A percentile compares a stretch with the other conserved stretches of the same genome.
phyloP scores from a whole-genome alignment of 2,888 invertebrate species.

The Rhagium mordax region DNA sequence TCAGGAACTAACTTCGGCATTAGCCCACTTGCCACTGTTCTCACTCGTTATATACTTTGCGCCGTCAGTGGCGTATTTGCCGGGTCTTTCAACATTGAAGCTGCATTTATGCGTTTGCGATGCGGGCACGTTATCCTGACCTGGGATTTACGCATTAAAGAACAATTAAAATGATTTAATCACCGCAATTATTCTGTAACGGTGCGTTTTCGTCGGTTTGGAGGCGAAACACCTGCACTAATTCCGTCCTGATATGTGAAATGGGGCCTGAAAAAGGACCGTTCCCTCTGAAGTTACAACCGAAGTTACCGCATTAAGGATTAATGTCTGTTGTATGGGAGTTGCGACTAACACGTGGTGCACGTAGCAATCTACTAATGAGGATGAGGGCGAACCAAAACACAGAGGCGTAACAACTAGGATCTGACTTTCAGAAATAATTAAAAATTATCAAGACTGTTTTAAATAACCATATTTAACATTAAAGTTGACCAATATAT shows the following conservation, averaged over 20 bases:
- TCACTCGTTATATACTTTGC: background rate
- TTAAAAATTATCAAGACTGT: no score
- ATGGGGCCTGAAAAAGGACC: background rate
- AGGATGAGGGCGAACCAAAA: background rate
- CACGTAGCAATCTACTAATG: slow-evolving; percentile 6
- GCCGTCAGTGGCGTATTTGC: background rate
- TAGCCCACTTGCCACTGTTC: background rate
- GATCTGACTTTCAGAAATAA: no score
- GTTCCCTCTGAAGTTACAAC: slow-evolving; percentile 3
- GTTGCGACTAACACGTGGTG: background rate
- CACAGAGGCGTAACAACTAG: background rate
- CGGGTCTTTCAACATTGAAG: no score
- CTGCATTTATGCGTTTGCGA: no score
- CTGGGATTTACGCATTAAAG: no score
- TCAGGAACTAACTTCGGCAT: background rate
- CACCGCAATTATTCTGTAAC: no score
- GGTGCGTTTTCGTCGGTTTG: background rate
- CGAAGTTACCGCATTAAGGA: background rate
- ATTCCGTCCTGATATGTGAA: background rate
- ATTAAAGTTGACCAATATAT: no score
- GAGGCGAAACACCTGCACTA: background rate
- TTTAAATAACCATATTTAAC: no score
- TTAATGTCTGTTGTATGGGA: background rate
- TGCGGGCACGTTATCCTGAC: no score
- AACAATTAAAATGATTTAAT: no score